Evolutionary conservation across 2,113 vertebrate genomes (phyloP), one percentile per base, ranked within the genome.

Genomic region (Pleuronectes platessa): DNA sequence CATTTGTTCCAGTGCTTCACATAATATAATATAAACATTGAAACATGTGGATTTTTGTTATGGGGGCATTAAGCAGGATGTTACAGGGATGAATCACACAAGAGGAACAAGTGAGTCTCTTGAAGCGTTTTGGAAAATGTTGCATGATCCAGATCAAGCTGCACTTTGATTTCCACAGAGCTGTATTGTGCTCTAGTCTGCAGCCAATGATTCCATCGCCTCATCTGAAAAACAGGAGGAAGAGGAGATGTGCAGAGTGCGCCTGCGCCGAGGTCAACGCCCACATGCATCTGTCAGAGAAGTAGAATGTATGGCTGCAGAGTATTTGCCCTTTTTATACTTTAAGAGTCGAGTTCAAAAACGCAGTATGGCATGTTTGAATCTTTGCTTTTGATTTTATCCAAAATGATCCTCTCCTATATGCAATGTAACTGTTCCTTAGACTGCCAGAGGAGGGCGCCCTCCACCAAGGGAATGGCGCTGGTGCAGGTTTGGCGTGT

Each of bases 401-500:
- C 6, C 18, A 23, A 17, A 31, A 55, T 9, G 0, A 62, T 42
- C 5, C 17, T 14, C 3, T 47, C 15, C 6, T 20, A 13, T 21
- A 24, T 15, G n/a, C 0, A 21, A 21, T 47, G 2, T 31, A 26
- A 37, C 53, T 27, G 21, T 15, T 1, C 20, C 66, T 23, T 10
- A 2, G 0, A 0, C 1, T 0, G 11, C 79, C 92, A 87, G 65
- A 8, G 80, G 91, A 58, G 87, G 86, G 83, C 87, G 83, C 55
- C 3, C 47, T 78, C 70, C 18, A 40, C 83, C 79, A 65, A 42
- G 67, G 15, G 47, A 15, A 47, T 20, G 0, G 73, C 82, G 7
- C 2, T 14, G 40, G 66, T 37, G 68, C 67, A 68, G 56, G 1
- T 53, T 58, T 24, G 63, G 56, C 74, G 78, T 55, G 27, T 53